These are phyloP conservation scores for Leptinotarsa tumamoca DNA, from an alignment of 2,888 invertebrate genomes.

Conservation along the genomic window DNA sequence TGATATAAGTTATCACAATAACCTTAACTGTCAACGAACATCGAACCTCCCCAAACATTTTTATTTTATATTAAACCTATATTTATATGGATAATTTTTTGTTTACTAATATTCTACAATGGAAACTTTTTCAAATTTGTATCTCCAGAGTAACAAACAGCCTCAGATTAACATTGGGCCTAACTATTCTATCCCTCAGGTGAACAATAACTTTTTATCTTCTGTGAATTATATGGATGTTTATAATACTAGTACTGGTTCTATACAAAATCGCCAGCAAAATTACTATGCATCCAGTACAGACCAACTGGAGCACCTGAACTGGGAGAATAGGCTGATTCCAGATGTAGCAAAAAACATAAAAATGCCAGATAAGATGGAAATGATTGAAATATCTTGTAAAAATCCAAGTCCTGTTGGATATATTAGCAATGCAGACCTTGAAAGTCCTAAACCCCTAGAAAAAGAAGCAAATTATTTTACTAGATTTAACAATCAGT, in stretches of 20 bases:
- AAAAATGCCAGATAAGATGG: conserved; percentile 58
- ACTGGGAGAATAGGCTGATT: conserved; percentile 41
- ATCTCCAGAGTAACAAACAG: conserved; percentile 28
- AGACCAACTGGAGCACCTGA: conserved; percentile 36
- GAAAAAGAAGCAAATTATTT: conserved; percentile 51
- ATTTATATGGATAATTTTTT: no score
- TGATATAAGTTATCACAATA: no score
- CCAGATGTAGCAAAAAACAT: conserved; percentile 47
- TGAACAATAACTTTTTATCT: conserved; percentile 29
- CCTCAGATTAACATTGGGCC: conserved; percentile 24
- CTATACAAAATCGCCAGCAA: conserved; percentile 32
- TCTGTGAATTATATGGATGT: conserved; percentile 37
- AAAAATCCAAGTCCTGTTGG: conserved; percentile 62
- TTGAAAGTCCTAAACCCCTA: conserved; percentile 57
- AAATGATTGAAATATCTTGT: conserved; percentile 59
- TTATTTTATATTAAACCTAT: no score
- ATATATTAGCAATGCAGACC: conserved; percentile 59
- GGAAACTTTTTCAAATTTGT: conserved; percentile 22
- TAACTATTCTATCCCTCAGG: conserved; percentile 26
- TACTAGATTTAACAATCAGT: conserved; percentile 51
- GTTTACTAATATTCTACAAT: background rate
- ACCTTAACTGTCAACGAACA: no score
- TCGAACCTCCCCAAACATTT: no score
- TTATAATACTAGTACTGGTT: conserved; percentile 26
- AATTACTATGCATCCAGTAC: conserved; percentile 1